Evolutionary conservation across 2,797 vertebrate genomes (phyloP), one percentile per base, ranked within the genome.

Genomic region (Anisognathus igniventris): DNA sequence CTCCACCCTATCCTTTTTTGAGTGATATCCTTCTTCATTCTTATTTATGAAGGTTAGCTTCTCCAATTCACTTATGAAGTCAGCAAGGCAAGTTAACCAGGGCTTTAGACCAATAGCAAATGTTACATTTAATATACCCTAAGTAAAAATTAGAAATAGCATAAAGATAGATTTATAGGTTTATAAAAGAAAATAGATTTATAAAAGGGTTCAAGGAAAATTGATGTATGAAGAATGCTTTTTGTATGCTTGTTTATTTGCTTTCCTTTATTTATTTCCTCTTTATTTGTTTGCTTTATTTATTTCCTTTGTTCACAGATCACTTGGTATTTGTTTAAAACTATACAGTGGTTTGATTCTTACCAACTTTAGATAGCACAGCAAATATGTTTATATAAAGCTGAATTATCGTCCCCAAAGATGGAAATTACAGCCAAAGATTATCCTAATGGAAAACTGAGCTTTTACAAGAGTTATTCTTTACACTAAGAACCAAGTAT

Each of bases 1-100:
- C 93, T 91, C 95, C 92, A 95, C 94, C 96, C 94, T 92, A 85
- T 95, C 86, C 94, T 91, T 85, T 70, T 79, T 74, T 82, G 68
- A 89, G 60, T 71, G 83, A 93, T 92, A 92, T 73, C 86, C 42
- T 93, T 90, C 45, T 94, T 86, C 15, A 24, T 66, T 87, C 35
- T 93, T 90, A 66, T 89, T 94, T 93, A 83, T 80, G 75, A 87
- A 91, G 45, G 48, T 58, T 73, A 80, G 47, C 74, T 76, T 62
- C 54, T 39, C 45, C 60, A 90, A 78, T 67, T 90, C 60, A 56
- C 27, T 70, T 62, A 83, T 4, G 1, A 84, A 76, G 20, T 73
- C 81, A 80, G 61, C 5, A 80, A 37, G 60, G 37, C 35, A 79
- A 87, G 30, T 72, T 64, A 84, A 70, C 18, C 35, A 58, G 62